Conservation (phyloP, 2,113 vertebrate genomes). For the Xyrauchen texanus region DNA sequence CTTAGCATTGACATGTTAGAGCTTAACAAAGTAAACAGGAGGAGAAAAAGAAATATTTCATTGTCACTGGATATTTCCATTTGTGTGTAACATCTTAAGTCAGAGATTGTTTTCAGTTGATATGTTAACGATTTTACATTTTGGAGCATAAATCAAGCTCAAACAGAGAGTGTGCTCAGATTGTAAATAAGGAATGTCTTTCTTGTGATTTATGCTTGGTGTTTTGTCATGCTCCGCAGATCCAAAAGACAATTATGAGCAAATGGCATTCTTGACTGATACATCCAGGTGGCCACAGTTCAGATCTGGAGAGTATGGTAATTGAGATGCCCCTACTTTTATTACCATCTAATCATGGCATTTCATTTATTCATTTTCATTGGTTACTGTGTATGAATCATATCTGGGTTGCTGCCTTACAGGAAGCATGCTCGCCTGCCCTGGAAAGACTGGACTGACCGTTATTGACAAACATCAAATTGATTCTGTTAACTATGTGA, state of each 20-base stretch:
- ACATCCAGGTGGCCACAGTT: constrained; percentile 44
- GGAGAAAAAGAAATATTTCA: neutral
- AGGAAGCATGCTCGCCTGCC: constrained; percentile 24
- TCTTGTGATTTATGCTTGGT: neutral
- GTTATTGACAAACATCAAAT: constrained; percentile 45
- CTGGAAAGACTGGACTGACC: neutral
- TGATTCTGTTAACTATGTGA: constrained; percentile 77
- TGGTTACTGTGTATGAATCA: neutral
- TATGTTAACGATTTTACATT: neutral
- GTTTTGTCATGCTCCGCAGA: constrained; percentile 47
- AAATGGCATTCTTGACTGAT: constrained; percentile 60
- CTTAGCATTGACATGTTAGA: no score
- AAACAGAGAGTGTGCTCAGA: neutral
- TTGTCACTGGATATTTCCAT: neutral
- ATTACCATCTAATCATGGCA: neutral
- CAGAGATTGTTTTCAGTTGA: neutral
- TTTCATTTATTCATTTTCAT: neutral
- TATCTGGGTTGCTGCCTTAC: neutral
- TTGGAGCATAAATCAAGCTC: neutral
- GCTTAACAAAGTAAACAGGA: no score
- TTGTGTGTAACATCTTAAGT: neutral
- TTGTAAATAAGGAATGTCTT: neutral
- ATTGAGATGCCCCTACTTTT: constrained; percentile 43
- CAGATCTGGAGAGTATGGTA: constrained; percentile 65
- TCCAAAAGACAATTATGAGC: constrained; percentile 63